A percentile compares a stretch with the other conserved stretches of the same genome.
Conservation (phyloP, 2,797 vertebrate genomes). For the Acestrorhynchus altus region DNA sequence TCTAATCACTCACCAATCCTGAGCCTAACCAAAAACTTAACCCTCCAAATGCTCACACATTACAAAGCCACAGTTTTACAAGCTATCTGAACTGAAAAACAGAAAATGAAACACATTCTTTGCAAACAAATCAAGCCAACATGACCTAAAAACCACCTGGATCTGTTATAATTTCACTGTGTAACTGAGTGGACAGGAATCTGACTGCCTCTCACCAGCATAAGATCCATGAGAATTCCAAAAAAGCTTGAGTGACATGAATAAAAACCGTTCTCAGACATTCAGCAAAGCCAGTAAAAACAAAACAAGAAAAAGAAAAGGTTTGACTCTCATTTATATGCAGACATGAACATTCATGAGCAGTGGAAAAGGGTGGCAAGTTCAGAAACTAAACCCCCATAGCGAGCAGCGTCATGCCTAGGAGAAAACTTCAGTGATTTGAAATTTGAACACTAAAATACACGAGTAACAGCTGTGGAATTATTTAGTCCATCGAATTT, state of each 20-base stretch:
- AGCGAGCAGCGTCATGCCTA: too few species aligned
- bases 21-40: not conserved
- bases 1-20: not conserved
- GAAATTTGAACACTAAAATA: too few species aligned
- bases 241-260: conserved; percentile 24
- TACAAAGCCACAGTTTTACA: too few species aligned
- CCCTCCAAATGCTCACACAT: not conserved
- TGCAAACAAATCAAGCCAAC: not conserved
- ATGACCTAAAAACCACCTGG: conserved; percentile 26
- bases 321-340: not conserved
- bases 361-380: too few species aligned
- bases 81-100: too few species aligned
- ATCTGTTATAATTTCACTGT: not conserved
- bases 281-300: conserved; percentile 8
- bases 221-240: not conserved
- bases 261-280: not conserved
- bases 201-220: not conserved
- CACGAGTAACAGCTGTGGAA: too few species aligned
- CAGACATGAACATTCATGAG: too few species aligned
- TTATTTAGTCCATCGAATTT: too few species aligned
- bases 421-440: too few species aligned
- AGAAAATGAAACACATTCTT: not conserved
- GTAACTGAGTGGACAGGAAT: not conserved
- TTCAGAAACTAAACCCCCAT: too few species aligned
- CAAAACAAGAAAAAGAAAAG: not conserved